These are phyloP conservation scores for Corythornis cristatus DNA, from an alignment of 2,113 vertebrate genomes.

Conservation along the genomic window DNA sequence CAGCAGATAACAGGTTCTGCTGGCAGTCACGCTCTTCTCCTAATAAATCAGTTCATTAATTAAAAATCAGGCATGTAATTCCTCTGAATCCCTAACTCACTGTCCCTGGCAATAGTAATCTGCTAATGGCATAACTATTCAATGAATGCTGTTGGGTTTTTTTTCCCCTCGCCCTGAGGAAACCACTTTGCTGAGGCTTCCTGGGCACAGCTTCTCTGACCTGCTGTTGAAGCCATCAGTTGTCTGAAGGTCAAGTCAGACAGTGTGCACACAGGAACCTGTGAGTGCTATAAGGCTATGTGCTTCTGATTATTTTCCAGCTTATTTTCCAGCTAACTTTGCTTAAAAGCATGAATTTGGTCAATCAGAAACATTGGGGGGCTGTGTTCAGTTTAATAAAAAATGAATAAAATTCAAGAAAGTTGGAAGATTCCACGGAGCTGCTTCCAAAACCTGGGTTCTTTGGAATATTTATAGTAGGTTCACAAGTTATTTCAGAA, in stretches of 20 bases:
- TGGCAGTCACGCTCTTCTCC: neutral
- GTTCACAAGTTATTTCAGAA: neutral
- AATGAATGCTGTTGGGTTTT: fast-evolving
- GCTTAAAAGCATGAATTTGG: neutral
- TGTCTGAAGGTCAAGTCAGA: neutral
- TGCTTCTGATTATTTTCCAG: too few relatives aligned
- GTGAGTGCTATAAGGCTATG: neutral
- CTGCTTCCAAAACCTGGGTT: neutral
- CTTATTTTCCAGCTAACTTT: neutral
- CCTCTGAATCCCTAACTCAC: neutral
- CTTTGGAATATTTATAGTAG: neutral
- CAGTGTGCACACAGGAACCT: neutral
- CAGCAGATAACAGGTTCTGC: neutral
- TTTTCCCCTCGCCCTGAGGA: neutral
- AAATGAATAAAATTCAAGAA: neutral
- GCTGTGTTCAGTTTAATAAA: neutral
- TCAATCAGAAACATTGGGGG: neutral
- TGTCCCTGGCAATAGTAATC: neutral
- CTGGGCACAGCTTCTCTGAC: neutral
- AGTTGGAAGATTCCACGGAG: neutral
- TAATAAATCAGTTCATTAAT: neutral
- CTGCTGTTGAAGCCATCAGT: neutral
- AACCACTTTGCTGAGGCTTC: neutral
- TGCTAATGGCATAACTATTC: neutral
- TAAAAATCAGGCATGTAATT: neutral